Evolutionary conservation across 1,140 invertebrate genomes (phyloP).

Genomic region (Trachymyrmex cornetzi): DNA sequence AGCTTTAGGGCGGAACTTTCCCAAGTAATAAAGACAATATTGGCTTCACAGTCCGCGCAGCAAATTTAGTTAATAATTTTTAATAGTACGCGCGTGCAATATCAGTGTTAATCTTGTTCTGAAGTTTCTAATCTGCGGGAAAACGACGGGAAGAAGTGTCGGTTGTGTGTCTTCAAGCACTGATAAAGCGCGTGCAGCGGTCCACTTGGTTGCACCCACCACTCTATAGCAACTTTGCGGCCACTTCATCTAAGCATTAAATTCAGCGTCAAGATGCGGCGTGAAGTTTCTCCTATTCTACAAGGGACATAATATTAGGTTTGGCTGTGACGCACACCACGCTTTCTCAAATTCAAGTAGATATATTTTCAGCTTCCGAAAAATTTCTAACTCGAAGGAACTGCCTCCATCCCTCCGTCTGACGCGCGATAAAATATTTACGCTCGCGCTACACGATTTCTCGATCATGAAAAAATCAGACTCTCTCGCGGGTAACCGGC

Average conservation of each 20-base stretch:
- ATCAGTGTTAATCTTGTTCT: constrained; percentile 47
- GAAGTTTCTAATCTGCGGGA: constrained; percentile 32
- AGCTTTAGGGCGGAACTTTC: constrained; percentile 31
- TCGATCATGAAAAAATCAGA: constrained; percentile 59
- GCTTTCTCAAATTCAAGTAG: constrained; percentile 10
- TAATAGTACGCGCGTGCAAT: constrained; percentile 29
- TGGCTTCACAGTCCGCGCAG: constrained; percentile 6
- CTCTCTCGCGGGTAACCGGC: not conserved
- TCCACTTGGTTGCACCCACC: constrained; percentile 58
- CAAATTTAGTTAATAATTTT: constrained; percentile 59
- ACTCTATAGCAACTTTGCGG: constrained; percentile 62
- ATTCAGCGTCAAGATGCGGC: constrained; percentile 76
- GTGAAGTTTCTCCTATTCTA: constrained; percentile 66
- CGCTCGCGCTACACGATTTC: constrained; percentile 45
- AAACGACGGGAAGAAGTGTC: constrained; percentile 36
- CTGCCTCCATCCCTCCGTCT: not conserved
- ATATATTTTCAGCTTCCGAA: constrained; percentile 11
- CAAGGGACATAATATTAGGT: constrained; percentile 29
- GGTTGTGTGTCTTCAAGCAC: constrained; percentile 57
- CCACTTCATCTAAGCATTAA: constrained; percentile 78
- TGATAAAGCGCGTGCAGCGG: constrained; percentile 65
- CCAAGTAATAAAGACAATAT: constrained; percentile 34
- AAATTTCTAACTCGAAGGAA: constrained; percentile 9
- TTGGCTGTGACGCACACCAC: not conserved
- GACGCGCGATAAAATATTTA: constrained; percentile 50